Conservation (phyloP, 2,888 invertebrate species). For the Entomobrya multifasciata region DNA sequence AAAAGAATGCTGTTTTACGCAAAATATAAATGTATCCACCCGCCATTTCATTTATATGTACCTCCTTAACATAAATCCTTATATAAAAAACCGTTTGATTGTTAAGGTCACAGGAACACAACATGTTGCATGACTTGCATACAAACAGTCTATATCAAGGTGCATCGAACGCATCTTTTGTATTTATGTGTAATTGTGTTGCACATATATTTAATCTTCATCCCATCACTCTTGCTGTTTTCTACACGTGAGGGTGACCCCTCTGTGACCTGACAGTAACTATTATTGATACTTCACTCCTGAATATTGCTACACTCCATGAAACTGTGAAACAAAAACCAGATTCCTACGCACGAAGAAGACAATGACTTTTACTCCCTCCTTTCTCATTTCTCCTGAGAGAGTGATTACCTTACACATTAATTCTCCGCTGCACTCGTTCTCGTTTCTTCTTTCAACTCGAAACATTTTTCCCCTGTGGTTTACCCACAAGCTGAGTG, state of each 20-base stretch:
- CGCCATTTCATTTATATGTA: no score
- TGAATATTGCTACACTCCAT: constrained; percentile 32
- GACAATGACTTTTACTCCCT: constrained; percentile 53
- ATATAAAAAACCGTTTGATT: not conserved
- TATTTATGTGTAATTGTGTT: not conserved
- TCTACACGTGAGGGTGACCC: not conserved
- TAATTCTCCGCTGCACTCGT: constrained; percentile 43
- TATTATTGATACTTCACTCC: constrained; percentile 42
- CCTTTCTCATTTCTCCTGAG: constrained; percentile 52
- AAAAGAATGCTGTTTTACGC: not conserved
- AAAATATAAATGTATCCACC: no score
- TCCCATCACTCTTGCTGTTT: not conserved
- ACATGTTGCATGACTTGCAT: constrained; percentile 63
- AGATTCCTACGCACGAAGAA: not conserved
- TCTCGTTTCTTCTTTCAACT: not conserved
- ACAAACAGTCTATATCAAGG: not conserved
- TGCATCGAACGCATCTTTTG: not conserved
- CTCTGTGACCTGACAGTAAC: constrained; percentile 38
- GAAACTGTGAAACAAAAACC: constrained; percentile 69
- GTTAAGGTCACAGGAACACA: not conserved
- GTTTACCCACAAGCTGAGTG: constrained; percentile 20
- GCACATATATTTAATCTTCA: constrained; percentile 4
- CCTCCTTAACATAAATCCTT: constrained; percentile 7
- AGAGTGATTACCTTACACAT: constrained; percentile 59
- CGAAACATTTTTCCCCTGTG: constrained; percentile 14